Evolutionary conservation across 2,113 vertebrate genomes (phyloP), one percentile per base, ranked within the genome.

Genomic region (Hemibagrus wyckioides): DNA sequence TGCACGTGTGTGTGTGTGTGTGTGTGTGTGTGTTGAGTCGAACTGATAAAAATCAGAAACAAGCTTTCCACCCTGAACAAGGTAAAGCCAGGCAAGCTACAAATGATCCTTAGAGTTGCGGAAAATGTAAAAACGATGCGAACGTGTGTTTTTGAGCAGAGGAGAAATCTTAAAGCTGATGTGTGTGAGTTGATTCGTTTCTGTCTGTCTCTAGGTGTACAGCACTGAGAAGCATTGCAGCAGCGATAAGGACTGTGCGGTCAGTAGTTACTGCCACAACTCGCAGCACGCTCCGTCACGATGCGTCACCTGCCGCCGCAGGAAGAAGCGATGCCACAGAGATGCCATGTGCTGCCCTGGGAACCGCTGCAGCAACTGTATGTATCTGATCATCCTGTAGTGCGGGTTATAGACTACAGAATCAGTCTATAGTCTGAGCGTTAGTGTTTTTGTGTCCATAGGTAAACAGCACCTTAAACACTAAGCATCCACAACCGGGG

Each of bases 271-370:
- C 88, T 99, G 98, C 85, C 97, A 99, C 91, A 97, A 95, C 86
- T 97, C 97, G 23, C 97, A 99, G 6, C 96, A 99, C 7, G 94
- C 96, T 9, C 91, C 94, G 0, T 96, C 97, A 0, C 96, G 96
- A 0, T 99, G 98, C 93, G 95, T 97, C 92, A 89, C 94, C 88
- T 99, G 98, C 88, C 95, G 98, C 61, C 92, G 97, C 87, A 98
- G 95, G 94, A 99, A 99, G 96, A 99, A 96, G 89, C 97, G 98
- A 9, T 99, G 98, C 90, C 96, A 97, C 41, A 94, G 98, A 92
- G 97, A 99, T 0, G 94, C 96, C 92, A 99, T 99, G 98, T 99
- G 98, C 87, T 99, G 98, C 91, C 96, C 96, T 0, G 97, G 97
- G 39, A 98, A 97, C 92, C 97, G 96, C 92, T 99, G 98, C 93